Evolutionary conservation across 2,113 vertebrate species (phyloP), one percentile per base, ranked within the genome.

Genomic region (Tringa solitaria): DNA sequence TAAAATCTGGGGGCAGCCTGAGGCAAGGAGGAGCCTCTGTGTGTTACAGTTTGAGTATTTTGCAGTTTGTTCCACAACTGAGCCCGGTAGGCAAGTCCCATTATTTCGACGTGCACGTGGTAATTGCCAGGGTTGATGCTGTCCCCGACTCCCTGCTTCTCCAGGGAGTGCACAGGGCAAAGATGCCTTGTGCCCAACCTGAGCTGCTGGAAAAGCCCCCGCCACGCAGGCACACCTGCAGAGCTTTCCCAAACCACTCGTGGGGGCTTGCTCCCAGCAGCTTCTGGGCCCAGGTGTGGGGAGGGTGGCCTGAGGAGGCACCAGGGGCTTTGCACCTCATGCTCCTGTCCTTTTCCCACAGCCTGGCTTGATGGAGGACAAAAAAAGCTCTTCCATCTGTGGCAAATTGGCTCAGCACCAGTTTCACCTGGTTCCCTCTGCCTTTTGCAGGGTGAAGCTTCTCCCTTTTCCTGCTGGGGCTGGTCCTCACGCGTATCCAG

Each of bases 161-260:
- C 50, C 63, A 30, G 61, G 27, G 37, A 64, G 18, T 2, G 5
- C 61, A 56, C 30, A 4, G 4, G 6, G 10, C n/a, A 70, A 27
- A 85, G 28, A 37, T 28, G 27, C 27, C 35, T 68, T 79, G 35
- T 18, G 21, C 24, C 13, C 65, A 70, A 7, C 23, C 23, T 8
- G 4, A 1, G n/a, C 61, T 14, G 10, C 56, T n/a, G 37, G 61
- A 32, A 65, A 32, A 50, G 23, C 54, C 10, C 14, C 12, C 3
- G 1, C n/a, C 14, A 32, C 5, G 0, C 28, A 64, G 22, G 6
- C 45, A 3, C 10, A 4, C 26, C 12, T 1, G 51, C 67, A 69
- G 30, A 46, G 19, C 80, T 53, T 65, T 91, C 35, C 41, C 77
- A 54, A 69, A 53, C 11, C 2, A 5, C 45, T 73, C 1, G 0